Evolutionary conservation across 37 sponge, comb jelly and placozoan genomes (phyloP), one percentile per base, ranked within the genome.

Genomic region (Theonella swinhoei): DNA sequence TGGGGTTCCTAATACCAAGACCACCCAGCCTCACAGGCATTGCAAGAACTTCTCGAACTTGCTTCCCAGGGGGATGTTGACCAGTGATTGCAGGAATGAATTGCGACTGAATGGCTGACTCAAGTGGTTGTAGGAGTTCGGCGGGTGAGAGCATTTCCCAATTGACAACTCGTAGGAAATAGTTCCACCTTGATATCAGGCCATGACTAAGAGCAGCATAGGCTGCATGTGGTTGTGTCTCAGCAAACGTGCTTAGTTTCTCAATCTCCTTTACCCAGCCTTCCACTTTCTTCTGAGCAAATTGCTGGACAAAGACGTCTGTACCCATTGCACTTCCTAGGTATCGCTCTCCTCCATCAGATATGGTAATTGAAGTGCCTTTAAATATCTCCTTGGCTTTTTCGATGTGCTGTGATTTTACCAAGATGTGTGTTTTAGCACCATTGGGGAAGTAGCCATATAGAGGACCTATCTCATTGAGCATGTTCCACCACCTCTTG

Each of bases 51-150:
- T 72, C 62, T 33, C 83, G 30, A 29, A 59, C 63, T 8, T 72
- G 61, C 9, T 82, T 47, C 5, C 32, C 17, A 28, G 81, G 71
- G 26, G 61, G 58, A 25, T 29, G 11, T 9, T 42, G 47, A 1
- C 81, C 71, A 5, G 70, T 68, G 31, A 80, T 43, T 8, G 81
- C 70, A n/a, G 81, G 81, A 28, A 80, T 70, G 36, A 80, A 61
- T 42, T 60, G 60, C 20, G 65, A 35, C 37, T 32, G 7, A 8
- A 80, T 68, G 23, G 58, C 70, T 20, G 32, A 20, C 30, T 80
- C 81, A 9, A 80, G 81, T 11, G 71, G 79, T 19, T 58, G 60
- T 58, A 58, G 60, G 60, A 69, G 36, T 35, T 69, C 70, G 31
- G 70, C 3, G 4, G 35, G 4, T 28, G 70, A 69, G 1, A 34